Percentiles rank a stretch among this genome's conserved stretches.
These are phyloP conservation scores for Drosophila oshimai DNA, from an alignment of 1,140 invertebrate genomes.

Conservation along the genomic window DNA sequence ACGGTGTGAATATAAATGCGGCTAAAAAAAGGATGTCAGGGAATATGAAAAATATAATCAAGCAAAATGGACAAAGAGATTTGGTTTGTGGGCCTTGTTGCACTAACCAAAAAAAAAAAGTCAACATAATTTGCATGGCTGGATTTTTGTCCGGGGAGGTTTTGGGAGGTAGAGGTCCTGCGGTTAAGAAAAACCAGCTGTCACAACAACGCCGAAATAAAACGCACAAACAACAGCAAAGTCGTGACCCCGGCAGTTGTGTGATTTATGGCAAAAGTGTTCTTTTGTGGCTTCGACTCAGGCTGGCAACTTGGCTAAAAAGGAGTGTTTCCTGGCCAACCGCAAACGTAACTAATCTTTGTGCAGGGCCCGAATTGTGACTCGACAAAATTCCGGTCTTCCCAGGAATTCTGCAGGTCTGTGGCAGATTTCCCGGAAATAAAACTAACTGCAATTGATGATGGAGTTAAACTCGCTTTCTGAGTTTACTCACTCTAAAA, in stretches of 20 bases:
- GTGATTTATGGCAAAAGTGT: constrained; percentile 27
- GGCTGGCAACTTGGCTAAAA: constrained; percentile 11
- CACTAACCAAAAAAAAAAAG: constrained; percentile 20
- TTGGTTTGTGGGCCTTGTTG: background rate
- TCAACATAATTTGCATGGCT: constrained; percentile 19
- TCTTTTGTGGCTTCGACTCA: constrained; percentile 11
- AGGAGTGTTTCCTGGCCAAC: background rate
- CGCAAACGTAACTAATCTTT: constrained; percentile 26
- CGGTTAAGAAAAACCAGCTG: constrained; percentile 16
- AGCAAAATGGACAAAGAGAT: background rate
- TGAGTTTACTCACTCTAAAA: background rate
- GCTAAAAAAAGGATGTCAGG: background rate
- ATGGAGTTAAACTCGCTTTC: no score
- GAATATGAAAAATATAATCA: constrained; percentile 10
- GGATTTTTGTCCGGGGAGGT: background rate
- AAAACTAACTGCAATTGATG: background rate
- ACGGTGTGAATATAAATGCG: background rate
- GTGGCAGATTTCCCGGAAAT: background rate
- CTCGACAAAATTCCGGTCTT: background rate
- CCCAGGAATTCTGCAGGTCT: background rate
- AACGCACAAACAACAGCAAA: background rate
- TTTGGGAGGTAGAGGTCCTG: background rate
- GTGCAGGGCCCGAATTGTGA: background rate
- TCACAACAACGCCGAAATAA: constrained; percentile 20
- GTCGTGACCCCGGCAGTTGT: background rate